Conservation (phyloP, 2,113 vertebrate species). For the Blennius ocellaris region DNA sequence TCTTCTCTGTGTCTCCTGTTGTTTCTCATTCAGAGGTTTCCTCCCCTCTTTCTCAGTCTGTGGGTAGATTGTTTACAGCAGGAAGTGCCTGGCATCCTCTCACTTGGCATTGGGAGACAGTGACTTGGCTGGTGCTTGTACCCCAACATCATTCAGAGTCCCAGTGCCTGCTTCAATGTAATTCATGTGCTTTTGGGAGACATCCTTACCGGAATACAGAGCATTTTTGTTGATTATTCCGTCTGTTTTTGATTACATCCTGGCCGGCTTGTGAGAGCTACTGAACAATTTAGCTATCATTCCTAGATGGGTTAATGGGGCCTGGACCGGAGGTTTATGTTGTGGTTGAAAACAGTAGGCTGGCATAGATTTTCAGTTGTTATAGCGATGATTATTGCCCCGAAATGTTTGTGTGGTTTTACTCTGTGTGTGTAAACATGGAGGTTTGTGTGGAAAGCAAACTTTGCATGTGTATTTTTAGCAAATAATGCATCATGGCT, state of each 20-base stretch:
- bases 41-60: conserved; percentile 70
- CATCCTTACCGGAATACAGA: conserved; percentile 76
- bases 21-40: conserved; percentile 72
- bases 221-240: conserved; percentile 79
- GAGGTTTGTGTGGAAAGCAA: not conserved
- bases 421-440: conserved; percentile 1
- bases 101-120: conserved; percentile 73
- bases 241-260: conserved; percentile 79
- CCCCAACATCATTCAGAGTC: conserved; percentile 76
- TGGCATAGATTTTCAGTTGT: conserved; percentile 55
- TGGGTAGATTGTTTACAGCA: conserved; percentile 76
- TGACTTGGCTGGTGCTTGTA: conserved; percentile 74
- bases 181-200: conserved; percentile 79
- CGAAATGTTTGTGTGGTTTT: conserved; percentile 26
- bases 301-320: conserved; percentile 66
- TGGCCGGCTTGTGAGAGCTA: conserved; percentile 57
- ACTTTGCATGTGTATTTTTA: conserved; percentile 1
- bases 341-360: conserved; percentile 61
- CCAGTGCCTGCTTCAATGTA: conserved; percentile 73
- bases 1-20: conserved; percentile 64
- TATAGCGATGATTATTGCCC: conserved; percentile 33
- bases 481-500: not conserved
- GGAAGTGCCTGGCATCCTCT: conserved; percentile 79
- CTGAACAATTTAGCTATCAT: conserved; percentile 66
- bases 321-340: conserved; percentile 44